Conservation (phyloP, 30 jellyfish, hydroid and myxozoan species). For the Rhopilema esculentum region DNA sequence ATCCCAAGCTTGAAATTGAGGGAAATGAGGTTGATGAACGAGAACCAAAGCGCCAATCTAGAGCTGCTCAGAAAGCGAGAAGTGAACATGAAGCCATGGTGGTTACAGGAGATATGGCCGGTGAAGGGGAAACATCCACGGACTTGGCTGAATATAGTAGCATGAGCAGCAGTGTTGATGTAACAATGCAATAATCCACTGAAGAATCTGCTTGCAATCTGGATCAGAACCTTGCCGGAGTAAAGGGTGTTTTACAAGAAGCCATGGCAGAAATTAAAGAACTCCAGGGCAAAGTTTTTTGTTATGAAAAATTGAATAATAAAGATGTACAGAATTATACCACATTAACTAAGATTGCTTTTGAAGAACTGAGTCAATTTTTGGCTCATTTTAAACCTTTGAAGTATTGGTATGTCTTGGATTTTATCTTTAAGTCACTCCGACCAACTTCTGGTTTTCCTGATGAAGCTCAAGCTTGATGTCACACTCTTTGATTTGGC, state of each 20-base stretch:
- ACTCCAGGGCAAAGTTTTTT: background rate
- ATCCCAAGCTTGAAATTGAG: constrained; percentile 18
- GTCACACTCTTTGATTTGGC: background rate
- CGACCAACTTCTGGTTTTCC: background rate
- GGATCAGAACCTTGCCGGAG: background rate
- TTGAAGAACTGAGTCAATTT: background rate
- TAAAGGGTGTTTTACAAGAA: background rate
- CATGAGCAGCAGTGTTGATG: background rate
- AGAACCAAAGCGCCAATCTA: constrained; percentile 30
- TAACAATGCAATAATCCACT: background rate
- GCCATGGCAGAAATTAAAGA: background rate
- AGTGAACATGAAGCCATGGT: background rate
- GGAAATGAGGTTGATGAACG: constrained; percentile 21
- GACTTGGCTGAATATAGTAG: background rate
- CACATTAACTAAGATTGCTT: background rate
- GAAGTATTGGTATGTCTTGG: background rate
- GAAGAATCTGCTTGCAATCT: background rate
- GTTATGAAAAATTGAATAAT: background rate
- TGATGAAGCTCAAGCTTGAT: background rate
- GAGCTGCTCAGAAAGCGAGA: constrained; percentile 27
- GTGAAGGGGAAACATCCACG: background rate
- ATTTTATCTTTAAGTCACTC: background rate
- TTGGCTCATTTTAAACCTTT: background rate
- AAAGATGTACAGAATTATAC: background rate
- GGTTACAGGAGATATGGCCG: background rate